phyloP scores from a whole-genome alignment of 2,113 vertebrate genomes.

The Platysternon megacephalum region DNA sequence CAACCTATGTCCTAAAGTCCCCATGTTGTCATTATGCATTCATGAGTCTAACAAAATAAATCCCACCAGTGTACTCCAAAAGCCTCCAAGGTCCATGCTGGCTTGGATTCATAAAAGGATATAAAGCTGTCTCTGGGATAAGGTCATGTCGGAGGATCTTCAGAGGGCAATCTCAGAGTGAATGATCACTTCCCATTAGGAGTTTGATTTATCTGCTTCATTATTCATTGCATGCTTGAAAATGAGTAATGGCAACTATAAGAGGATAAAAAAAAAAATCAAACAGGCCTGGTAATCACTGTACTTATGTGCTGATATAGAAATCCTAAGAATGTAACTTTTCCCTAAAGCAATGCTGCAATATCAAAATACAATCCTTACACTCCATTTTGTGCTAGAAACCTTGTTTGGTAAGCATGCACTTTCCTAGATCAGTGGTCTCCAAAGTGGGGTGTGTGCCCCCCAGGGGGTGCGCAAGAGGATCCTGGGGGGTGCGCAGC shows the following conservation, averaged over 20 bases:
- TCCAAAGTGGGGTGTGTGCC: too few relatives aligned
- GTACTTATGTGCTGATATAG: neutral
- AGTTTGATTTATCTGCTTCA: neutral
- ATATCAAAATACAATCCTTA: slow-evolving; percentile 21
- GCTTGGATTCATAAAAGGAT: slow-evolving; percentile 12
- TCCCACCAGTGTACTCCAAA: neutral
- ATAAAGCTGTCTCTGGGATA: neutral
- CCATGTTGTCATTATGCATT: neutral
- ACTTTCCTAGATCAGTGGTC: neutral
- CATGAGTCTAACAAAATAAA: neutral
- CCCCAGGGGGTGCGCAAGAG: too few relatives aligned
- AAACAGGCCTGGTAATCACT: neutral
- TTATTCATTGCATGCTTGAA: neutral
- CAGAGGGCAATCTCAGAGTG: slow-evolving; percentile 9
- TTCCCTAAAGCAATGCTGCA: neutral
- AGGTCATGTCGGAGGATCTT: neutral
- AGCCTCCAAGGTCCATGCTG: neutral
- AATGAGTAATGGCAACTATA: slow-evolving; percentile 19
- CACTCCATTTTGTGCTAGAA: slow-evolving; percentile 31
- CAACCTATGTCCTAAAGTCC: neutral
- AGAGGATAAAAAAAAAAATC: slow-evolving; percentile 26
- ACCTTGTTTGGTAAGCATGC: slow-evolving; percentile 7
- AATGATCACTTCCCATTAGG: neutral
- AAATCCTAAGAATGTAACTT: neutral
- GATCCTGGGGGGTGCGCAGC: too few relatives aligned